Evolutionary conservation across 2,113 vertebrate species (phyloP).

Genomic region (Cercocebus atys): DNA sequence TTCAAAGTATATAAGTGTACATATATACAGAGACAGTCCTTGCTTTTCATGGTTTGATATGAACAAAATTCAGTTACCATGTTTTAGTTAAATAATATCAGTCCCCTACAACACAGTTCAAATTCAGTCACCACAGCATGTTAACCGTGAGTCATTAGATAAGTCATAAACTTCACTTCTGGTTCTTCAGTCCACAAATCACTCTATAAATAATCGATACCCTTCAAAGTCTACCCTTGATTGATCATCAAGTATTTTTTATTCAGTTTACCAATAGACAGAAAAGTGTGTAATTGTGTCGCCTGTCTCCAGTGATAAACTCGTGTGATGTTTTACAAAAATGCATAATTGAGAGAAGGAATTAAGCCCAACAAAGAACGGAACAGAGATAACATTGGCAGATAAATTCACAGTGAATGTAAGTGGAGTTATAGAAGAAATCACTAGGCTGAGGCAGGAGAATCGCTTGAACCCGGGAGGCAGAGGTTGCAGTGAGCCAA

Average conservation of each 20-base stretch:
- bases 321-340: neutral
- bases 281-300: neutral
- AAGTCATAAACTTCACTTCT: neutral
- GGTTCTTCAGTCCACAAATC: neutral
- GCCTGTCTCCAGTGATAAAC: neutral
- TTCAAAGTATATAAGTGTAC: neutral
- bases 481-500: no score
- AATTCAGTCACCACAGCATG: neutral
- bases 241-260: neutral
- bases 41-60: neutral
- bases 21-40: neutral
- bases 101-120: neutral
- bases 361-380: neutral
- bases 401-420: neutral
- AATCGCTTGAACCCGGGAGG: no score
- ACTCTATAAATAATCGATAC: neutral
- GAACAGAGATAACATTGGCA: neutral
- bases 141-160: neutral
- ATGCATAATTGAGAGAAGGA: neutral
- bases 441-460: no score
- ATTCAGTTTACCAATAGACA: neutral
- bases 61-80: neutral
- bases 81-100: neutral
- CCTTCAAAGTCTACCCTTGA: neutral
- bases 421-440: neutral